Evolutionary conservation across 2,113 vertebrate species (phyloP), one percentile per base, ranked within the genome.

Genomic region (Psammodynastes pulverulentus): DNA sequence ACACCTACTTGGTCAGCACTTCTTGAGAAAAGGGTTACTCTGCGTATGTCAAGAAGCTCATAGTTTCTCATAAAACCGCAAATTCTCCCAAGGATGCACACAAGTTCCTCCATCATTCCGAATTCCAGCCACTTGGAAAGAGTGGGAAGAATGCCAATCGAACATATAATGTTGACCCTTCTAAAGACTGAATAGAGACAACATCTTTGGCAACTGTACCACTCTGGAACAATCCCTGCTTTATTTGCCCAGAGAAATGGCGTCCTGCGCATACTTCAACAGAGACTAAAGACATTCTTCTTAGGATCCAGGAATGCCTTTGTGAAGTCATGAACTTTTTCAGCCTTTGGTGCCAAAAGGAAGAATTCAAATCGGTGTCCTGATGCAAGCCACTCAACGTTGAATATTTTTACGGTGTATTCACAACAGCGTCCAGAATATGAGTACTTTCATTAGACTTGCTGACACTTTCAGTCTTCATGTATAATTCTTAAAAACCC

Each of bases 251-350:
- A 89, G 88, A 53, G 12, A 1, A 39, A 0, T 5, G 87, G 79
- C 89, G 84, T 87, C 86, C 93, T 3, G 1, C 9, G 0, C 8
- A 93, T 9, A 12, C 43, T 51, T 34, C 15, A 12, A 19, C 88
- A 1, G 6, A 89, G 84, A 91, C 62, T 54, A 89, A 88, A 91
- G 43, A 19, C 19, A 89, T 91, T 91, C 89, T 53, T 89, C 49
- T 91, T 53, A n/a, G 46, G 67, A 89, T 26, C 0, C 91, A 72
- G 89, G 0, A 84, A 79, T 0, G 86, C 92, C 89, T 17, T 89
- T 12, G 29, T 46, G 87, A 0, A 94, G 89, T 86, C 86, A 0
- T 2, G 24, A 23, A 84, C 23, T 86, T 15, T 84, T 39, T 0
- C 29, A 0, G 10, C 0, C 5, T 15, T 51, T n/a, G 9, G 0